Conservation (phyloP, 1,140 invertebrate genomes). For the Euschistus heros region DNA sequence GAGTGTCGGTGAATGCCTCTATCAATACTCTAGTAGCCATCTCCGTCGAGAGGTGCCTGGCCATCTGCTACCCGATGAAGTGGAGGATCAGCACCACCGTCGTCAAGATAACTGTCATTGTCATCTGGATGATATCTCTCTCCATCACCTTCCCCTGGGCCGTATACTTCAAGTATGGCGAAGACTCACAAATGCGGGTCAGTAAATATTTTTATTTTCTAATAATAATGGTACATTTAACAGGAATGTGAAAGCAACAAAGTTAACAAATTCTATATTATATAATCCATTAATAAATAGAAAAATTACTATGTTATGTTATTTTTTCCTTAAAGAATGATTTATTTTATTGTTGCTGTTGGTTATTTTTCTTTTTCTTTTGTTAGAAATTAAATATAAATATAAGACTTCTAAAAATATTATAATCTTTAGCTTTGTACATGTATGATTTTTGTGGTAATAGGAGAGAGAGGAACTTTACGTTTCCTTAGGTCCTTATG, state of each 20-base stretch:
- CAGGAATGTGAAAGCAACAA: background rate
- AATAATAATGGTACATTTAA: background rate
- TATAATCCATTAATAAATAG: too few species aligned
- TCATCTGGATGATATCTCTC: conserved; percentile 46
- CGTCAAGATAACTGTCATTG: conserved; percentile 37
- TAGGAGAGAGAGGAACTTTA: too few species aligned
- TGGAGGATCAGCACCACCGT: conserved; percentile 41
- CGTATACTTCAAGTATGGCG: conserved; percentile 39
- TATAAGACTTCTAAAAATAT: too few species aligned
- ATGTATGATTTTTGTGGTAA: too few species aligned
- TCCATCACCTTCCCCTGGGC: conserved; percentile 48
- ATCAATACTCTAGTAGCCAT: conserved; percentile 52
- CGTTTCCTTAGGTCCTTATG: too few species aligned
- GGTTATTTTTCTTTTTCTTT: too few species aligned
- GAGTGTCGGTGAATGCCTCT: conserved; percentile 50
- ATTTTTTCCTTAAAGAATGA: too few species aligned
- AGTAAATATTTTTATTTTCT: conserved; percentile 5
- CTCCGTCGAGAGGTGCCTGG: conserved; percentile 47
- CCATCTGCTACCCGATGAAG: conserved; percentile 46
- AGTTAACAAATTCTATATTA: too few species aligned
- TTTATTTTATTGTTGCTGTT: too few species aligned
- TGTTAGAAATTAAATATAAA: too few species aligned
- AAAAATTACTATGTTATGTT: too few species aligned
- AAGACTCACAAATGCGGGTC: conserved; percentile 28
- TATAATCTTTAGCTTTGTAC: too few species aligned